phyloP scores from a whole-genome alignment of 2,113 vertebrate species.

The Psilopogon haemacephalus region DNA sequence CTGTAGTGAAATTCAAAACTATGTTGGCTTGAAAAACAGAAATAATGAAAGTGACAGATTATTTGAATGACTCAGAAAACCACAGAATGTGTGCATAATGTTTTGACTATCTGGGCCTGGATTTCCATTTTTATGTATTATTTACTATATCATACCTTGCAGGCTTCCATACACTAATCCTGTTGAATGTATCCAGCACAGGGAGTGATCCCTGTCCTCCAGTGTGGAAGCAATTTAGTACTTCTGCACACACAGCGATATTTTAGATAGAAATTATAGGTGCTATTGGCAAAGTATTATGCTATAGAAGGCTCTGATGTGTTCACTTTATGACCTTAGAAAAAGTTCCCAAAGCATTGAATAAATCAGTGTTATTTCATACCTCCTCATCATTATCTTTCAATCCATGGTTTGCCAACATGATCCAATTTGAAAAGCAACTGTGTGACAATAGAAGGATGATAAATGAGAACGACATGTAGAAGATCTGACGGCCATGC shows the following conservation, averaged over 20 bases:
- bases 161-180: not conserved
- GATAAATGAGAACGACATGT: not conserved
- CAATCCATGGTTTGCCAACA: not conserved
- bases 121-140: not conserved
- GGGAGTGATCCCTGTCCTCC: not conserved
- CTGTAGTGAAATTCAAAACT: not conserved
- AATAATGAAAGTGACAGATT: not conserved
- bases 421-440: not conserved
- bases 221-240: not conserved
- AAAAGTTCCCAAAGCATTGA: not conserved
- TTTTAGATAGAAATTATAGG: not conserved
- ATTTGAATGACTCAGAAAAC: not conserved
- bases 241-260: not conserved
- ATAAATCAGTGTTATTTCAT: not conserved
- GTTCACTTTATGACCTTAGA: not conserved
- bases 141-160: not conserved
- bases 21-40: not conserved
- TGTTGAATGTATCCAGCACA: not conserved
- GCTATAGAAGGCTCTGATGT: not conserved
- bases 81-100: not conserved
- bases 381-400: not conserved
- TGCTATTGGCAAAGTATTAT: not conserved
- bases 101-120: not conserved
- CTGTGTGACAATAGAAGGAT: not conserved
- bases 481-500: not conserved